Evolutionary conservation across 2,888 invertebrate species (phyloP), one percentile per base, ranked within the genome.

Genomic region (Tinea pellionella): DNA sequence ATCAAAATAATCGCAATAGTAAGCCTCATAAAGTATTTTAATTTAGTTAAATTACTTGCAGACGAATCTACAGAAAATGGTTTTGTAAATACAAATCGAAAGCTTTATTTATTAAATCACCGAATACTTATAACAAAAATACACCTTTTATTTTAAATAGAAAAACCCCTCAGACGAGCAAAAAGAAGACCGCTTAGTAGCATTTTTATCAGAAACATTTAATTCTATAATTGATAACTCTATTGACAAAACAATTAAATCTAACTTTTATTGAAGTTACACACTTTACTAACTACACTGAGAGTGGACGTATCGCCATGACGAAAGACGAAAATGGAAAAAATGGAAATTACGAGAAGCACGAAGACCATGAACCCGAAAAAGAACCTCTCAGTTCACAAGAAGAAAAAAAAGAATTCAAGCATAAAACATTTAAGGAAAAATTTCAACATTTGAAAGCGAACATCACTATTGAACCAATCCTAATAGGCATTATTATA

Each of bases 381-480:
- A 78, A 78, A 64, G 63, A 77, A 63, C 77, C 77, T 6, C 64
- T 82, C 12, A 70, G 73, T 42, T 69, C 73, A 37, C 69, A 69
- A 60, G 66, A 69, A 60, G 66, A 68, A 62, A 61, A 60, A 37
- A 43, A 64, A 41, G 63, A 66, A 47, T 62, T 65, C 37, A 65
- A 80, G 63, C 74, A 84, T 0, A 89, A 88, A 83, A 83, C 77
- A 7, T 78, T 89, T 62, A 69, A 73, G 12, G 81, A 89, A 65
- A 91, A 90, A 68, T 78, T 89, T 70, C 73, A 77, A 61, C 87
- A 88, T 64, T 67, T 92, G 51, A 84, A 83, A 55, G 15, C 43
- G 30, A 91, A 90, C 70, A 90, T 92, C 63, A 91, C 92, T 1
- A 92, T 93, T 0, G 93, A 93, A 68, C 93, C 93, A 0, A 90